A percentile compares a stretch with the other conserved stretches of the same genome.
These are phyloP conservation scores for Ectemnius cavifrons DNA, from an alignment of 2,888 invertebrate species.

Conservation along the genomic window DNA sequence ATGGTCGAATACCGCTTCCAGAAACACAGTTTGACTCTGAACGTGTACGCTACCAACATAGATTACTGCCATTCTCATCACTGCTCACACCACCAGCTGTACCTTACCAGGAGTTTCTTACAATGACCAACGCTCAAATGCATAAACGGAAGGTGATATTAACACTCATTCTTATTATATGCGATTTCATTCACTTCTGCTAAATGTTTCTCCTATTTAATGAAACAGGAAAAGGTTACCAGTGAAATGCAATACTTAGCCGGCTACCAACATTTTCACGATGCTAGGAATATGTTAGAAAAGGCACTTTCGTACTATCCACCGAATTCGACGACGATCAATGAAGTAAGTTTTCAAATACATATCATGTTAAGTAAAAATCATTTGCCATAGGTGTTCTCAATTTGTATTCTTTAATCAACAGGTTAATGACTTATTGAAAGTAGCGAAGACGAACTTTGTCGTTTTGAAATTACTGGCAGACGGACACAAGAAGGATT, in stretches of 20 bases:
- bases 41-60: slow-evolving; percentile 95
- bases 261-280: slow-evolving; percentile 95
- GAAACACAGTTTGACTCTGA: slow-evolving; percentile 95
- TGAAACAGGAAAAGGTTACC: slow-evolving; percentile 68
- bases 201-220: background rate
- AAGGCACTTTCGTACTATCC: slow-evolving; percentile 89
- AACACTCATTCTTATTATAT: background rate
- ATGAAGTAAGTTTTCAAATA: slow-evolving; percentile 64
- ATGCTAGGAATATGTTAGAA: slow-evolving; percentile 92
- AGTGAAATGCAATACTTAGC: slow-evolving; percentile 83
- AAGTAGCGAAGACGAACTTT: slow-evolving; percentile 96
- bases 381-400: no score
- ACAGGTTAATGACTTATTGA: slow-evolving; percentile 88
- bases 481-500: slow-evolving; percentile 94
- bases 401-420: slow-evolving; percentile 62
- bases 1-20: slow-evolving; percentile 91
- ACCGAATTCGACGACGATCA: slow-evolving; percentile 76
- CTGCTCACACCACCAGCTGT: slow-evolving; percentile 94
- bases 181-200: background rate
- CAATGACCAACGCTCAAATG: slow-evolving; percentile 83
- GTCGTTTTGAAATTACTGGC: slow-evolving; percentile 95
- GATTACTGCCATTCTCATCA: slow-evolving; percentile 93
- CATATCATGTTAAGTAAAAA: no score
- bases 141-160: slow-evolving; percentile 71
- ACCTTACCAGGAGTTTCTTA: slow-evolving; percentile 92